Percentiles rank a stretch among this genome's conserved stretches.
These are phyloP conservation scores for Rhopalosiphum maidis DNA, from an alignment of 1,140 invertebrate genomes.

Conservation along the genomic window DNA sequence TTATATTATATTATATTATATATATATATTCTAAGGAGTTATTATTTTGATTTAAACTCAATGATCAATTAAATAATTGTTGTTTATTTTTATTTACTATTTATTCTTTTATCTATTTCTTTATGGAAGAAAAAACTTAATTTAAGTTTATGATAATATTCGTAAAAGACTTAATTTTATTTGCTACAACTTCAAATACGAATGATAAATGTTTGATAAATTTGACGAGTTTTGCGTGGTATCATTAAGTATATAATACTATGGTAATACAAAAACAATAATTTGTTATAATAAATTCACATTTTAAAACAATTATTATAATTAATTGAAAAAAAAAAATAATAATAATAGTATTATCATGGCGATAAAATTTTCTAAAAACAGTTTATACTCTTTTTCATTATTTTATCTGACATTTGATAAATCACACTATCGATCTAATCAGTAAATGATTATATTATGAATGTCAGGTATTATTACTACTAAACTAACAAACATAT, in stretches of 20 bases:
- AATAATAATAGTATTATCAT: background rate
- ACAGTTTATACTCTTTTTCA: background rate
- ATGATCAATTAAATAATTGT: background rate
- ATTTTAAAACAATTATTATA: background rate
- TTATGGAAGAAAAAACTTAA: background rate
- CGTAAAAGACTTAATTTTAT: background rate
- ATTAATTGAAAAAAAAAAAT: background rate
- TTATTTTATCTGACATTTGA: background rate
- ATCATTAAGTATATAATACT: no score
- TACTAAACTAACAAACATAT: background rate
- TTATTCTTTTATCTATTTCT: background rate
- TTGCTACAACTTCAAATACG: background rate
- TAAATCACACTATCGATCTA: background rate
- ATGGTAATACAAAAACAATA: background rate
- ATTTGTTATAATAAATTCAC: background rate
- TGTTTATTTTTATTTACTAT: background rate
- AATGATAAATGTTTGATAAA: background rate
- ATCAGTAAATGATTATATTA: no score
- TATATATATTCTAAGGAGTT: background rate
- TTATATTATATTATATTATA: background rate
- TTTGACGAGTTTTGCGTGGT: background rate
- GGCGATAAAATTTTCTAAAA: background rate
- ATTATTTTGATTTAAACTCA: background rate
- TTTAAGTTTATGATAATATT: background rate
- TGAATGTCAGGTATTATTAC: no score